Evolutionary conservation across 2,113 vertebrate genomes (phyloP).

Genomic region (Dipodomys spectabilis): DNA sequence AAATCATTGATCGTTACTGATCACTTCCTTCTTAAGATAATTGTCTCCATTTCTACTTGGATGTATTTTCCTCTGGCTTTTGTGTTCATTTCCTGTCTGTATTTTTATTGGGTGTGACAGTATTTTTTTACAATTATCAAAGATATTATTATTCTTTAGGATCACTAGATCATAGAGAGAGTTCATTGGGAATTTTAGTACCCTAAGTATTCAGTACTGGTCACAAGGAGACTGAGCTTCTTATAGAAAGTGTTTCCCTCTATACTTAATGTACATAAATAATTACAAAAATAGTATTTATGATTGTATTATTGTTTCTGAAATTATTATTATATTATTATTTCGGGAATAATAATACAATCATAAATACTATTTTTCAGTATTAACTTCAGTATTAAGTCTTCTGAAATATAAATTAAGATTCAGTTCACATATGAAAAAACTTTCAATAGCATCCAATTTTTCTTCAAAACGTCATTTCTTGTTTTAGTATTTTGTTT

Average conservation of each 20-base stretch:
- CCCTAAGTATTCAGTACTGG: not conserved
- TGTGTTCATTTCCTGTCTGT: no score
- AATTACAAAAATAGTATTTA: no score
- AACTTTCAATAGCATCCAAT: not conserved
- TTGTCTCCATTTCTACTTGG: not conserved
- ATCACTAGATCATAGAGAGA: not conserved
- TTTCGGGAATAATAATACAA: no score
- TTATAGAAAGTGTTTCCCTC: not conserved
- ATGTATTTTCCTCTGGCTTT: no score
- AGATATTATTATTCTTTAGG: no score
- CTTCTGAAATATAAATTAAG: not conserved
- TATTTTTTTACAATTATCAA: no score
- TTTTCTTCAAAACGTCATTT: not conserved
- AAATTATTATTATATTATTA: no score
- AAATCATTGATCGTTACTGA: not conserved
- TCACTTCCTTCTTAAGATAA: not conserved
- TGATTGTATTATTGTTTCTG: no score
- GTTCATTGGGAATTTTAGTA: not conserved
- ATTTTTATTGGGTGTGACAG: no score
- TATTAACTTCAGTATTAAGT: not conserved
- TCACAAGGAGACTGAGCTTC: not conserved
- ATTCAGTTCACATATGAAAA: not conserved
- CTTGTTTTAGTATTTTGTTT: not conserved
- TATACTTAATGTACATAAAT: not conserved
- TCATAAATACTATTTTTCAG: no score